phyloP scores from a whole-genome alignment of 1,140 invertebrate genomes.

The Drosophila prosaltans region DNA sequence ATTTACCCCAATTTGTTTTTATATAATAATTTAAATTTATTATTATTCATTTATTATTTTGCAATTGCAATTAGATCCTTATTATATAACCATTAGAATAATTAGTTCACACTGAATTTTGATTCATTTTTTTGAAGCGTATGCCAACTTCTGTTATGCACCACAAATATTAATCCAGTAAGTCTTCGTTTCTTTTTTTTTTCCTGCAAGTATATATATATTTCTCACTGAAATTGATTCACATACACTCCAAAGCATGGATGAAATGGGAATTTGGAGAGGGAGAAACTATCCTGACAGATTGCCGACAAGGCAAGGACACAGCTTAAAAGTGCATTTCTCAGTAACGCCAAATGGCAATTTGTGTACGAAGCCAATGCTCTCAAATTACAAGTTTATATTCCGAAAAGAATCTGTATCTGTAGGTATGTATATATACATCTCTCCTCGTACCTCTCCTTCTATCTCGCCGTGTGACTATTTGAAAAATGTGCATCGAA shows the following conservation, averaged over 20 bases:
- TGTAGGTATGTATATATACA: constrained; percentile 54
- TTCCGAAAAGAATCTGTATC: constrained; percentile 32
- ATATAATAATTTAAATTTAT: too few species aligned
- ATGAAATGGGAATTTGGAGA: neutral
- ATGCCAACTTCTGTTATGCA: neutral
- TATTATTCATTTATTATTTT: too few species aligned
- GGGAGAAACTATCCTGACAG: constrained; percentile 58
- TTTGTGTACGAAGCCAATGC: constrained; percentile 61
- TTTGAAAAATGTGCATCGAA: constrained; percentile 74
- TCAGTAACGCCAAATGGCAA: constrained; percentile 75
- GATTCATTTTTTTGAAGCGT: neutral
- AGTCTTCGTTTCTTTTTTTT: neutral
- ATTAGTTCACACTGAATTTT: neutral
- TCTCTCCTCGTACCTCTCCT: constrained; percentile 24
- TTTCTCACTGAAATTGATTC: constrained; percentile 34
- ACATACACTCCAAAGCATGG: constrained; percentile 10
- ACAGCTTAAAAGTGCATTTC: constrained; percentile 77
- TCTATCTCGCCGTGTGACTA: constrained; percentile 28
- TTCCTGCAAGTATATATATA: neutral
- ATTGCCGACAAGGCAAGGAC: constrained; percentile 54
- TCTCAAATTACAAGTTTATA: constrained; percentile 51
- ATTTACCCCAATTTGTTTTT: too few species aligned
- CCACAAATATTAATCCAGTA: neutral
- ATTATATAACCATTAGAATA: too few species aligned
- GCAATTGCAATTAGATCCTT: too few species aligned